These are phyloP conservation scores for Ardeotis arabs DNA, from an alignment of 2,113 vertebrate species.

Conservation along the genomic window DNA sequence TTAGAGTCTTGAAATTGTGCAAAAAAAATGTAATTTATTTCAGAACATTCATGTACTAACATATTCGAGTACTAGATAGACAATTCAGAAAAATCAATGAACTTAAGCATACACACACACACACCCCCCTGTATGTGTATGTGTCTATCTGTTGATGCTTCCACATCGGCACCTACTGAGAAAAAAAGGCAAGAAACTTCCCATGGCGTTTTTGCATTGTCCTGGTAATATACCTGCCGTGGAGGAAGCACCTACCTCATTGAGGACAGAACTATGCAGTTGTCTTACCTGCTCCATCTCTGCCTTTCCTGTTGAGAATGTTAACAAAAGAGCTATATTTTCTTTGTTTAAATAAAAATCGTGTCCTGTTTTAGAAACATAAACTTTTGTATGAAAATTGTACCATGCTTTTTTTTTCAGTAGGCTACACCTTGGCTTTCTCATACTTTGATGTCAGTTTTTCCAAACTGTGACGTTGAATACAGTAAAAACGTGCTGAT, in stretches of 20 bases:
- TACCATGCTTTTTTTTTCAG: neutral
- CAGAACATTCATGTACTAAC: neutral
- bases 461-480: neutral
- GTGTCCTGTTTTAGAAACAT: neutral
- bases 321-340: neutral
- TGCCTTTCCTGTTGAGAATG: neutral
- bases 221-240: neutral
- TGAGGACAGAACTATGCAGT: neutral
- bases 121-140: rapidly evolving
- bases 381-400: neutral
- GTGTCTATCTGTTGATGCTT: neutral
- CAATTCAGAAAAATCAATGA: neutral
- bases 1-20: neutral
- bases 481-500: neutral
- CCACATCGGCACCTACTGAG: neutral
- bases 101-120: neutral
- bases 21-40: neutral
- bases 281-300: neutral
- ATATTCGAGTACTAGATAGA: neutral
- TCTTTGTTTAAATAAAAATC: neutral
- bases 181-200: neutral
- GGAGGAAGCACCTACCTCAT: neutral
- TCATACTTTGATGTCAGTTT: neutral
- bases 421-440: neutral
- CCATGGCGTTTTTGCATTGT: neutral